Percentiles rank a stretch among this genome's conserved stretches.
phyloP scores from a whole-genome alignment of 2,113 vertebrate species.

The Tretioscincus oriximinensis region DNA sequence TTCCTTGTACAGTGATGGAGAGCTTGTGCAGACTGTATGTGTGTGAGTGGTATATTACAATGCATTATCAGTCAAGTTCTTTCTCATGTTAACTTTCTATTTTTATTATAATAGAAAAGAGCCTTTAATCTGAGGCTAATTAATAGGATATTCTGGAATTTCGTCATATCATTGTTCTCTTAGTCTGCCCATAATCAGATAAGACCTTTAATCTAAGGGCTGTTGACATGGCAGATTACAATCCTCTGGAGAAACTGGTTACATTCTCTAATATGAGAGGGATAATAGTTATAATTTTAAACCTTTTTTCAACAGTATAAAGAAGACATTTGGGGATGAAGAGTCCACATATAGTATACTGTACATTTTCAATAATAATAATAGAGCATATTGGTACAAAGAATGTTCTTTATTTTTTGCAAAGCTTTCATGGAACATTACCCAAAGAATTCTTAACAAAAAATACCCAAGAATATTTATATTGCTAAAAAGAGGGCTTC shows the following conservation, averaged over 20 bases:
- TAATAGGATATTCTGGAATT: conserved; percentile 48
- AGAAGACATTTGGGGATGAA: background rate
- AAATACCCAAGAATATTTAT: no score
- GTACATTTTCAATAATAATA: no score
- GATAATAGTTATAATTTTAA: background rate
- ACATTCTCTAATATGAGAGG: background rate
- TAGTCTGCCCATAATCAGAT: conserved; percentile 46
- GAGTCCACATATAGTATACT: background rate
- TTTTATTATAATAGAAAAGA: conserved; percentile 42
- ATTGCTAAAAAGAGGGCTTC: no score
- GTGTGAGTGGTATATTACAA: background rate
- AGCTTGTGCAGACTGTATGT: background rate
- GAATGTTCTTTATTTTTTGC: no score
- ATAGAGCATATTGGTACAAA: no score
- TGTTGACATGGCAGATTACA: conserved; percentile 33
- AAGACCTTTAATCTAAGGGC: conserved; percentile 41
- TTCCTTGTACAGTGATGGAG: background rate
- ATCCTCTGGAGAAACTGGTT: conserved; percentile 33
- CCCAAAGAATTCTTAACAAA: no score
- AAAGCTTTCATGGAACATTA: no score
- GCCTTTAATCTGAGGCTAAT: conserved; percentile 48
- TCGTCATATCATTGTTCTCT: conserved; percentile 43
- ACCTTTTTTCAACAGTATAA: conserved; percentile 14
- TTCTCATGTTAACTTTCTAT: conserved; percentile 37
- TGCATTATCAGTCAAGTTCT: background rate